Evolutionary conservation across 2,888 invertebrate genomes (phyloP).

Genomic region (Agonum fuliginosum): DNA sequence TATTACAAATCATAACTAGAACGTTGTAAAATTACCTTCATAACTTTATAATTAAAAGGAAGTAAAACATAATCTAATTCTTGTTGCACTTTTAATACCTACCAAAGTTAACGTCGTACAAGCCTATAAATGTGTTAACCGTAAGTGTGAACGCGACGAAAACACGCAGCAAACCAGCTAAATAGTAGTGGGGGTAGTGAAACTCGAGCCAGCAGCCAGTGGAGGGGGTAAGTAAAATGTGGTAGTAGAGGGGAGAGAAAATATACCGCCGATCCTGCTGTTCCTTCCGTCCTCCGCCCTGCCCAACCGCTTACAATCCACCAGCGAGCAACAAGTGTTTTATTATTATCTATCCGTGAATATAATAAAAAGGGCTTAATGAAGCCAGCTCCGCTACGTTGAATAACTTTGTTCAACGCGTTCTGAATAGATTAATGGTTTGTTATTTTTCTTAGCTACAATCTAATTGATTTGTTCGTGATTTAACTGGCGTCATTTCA

Average conservation of each 20-base stretch:
- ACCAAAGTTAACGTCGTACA: constrained; percentile 6
- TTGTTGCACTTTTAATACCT: constrained; percentile 14
- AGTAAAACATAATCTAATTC: not conserved
- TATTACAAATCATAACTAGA: constrained; percentile 25
- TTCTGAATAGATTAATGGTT: constrained; percentile 40
- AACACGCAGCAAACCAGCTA: constrained; percentile 21
- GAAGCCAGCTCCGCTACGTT: constrained; percentile 32
- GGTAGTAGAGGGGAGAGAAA: constrained; percentile 19
- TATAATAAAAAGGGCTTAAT: constrained; percentile 54
- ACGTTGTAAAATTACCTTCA: not conserved
- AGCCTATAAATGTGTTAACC: constrained; percentile 38
- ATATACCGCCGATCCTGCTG: constrained; percentile 16
- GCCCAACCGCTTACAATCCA: too few relatives aligned
- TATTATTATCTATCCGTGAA: constrained; percentile 57
- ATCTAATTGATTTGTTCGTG: constrained; percentile 33
- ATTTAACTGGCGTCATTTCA: constrained; percentile 30
- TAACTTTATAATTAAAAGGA: constrained; percentile 21
- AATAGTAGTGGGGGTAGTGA: constrained; percentile 28
- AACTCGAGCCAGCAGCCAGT: not conserved
- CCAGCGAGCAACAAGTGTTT: constrained; percentile 54
- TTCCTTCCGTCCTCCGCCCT: not conserved
- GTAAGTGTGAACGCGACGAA: constrained; percentile 29
- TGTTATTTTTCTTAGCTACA: constrained; percentile 32
- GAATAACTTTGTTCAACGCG: constrained; percentile 49
- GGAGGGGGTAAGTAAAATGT: not conserved